Evolutionary conservation across 1,140 invertebrate species (phyloP).

Genomic region (Nasonia longicornis): DNA sequence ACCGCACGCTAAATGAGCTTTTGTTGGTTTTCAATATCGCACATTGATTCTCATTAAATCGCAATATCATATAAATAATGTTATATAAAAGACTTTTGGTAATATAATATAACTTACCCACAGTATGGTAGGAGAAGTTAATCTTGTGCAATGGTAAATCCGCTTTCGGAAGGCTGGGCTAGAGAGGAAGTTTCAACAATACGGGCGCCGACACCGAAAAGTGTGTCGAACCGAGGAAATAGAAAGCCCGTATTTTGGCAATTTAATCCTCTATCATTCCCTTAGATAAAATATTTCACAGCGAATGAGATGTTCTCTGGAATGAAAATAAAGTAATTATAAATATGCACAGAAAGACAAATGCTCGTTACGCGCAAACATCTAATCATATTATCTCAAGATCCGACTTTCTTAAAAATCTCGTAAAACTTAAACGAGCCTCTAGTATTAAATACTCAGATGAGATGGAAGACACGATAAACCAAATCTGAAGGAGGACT

Average conservation of each 20-base stretch:
- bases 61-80: background rate
- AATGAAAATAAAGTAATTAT: background rate
- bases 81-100: background rate
- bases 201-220: no score
- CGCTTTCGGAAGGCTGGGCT: background rate
- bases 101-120: background rate
- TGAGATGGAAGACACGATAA: conserved; percentile 25
- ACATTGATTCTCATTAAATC: background rate
- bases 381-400: no score
- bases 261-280: background rate
- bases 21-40: background rate
- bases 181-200: background rate
- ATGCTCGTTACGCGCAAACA: no score
- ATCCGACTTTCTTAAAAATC: background rate
- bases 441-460: conserved; percentile 51
- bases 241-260: background rate
- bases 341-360: no score
- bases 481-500: conserved; percentile 30
- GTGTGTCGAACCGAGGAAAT: no score
- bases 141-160: background rate
- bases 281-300: background rate
- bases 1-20: background rate
- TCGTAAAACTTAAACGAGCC: conserved; percentile 50
- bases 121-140: background rate
- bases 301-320: background rate